Base-by-base conservation (phyloP, 2,113 vertebrate species). In the Aphyosemion australe region DNA sequence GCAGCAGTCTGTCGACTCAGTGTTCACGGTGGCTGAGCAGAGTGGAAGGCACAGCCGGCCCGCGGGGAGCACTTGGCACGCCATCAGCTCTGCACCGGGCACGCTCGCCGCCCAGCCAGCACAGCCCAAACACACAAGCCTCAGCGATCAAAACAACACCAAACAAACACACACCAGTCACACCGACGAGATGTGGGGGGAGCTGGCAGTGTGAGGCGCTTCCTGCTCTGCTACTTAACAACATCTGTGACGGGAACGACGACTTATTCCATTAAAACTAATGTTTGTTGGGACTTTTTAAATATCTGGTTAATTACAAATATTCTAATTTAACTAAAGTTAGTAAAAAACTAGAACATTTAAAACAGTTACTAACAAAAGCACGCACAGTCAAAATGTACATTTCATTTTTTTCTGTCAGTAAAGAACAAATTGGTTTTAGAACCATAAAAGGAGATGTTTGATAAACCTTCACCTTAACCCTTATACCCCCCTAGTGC, bases 31-130 rank as follows among this genome's bases (percentile, higher is more conserved):
- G 86, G 80, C 85, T 88, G 86, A 89, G 85, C 89, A 90, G 89
- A 92, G 87, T 87, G 87, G 88, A 86, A 89, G 80, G 84, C 86
- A 76, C 85, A 82, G 86, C 78, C 70, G 69, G 77, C 78, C 90
- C 87, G 20, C 62, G 61, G 90, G 90, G 90, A 92, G 74, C 90
- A 91, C 90, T 91, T 92, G 90, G 91, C 90, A 92, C 86, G 90
- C 90, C 85, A 91, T 88, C 88, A 88, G 87, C 85, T 88, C 79
- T 84, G 82, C 88, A 83, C 79, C 58, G 65, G 84, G 79, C 86
- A 80, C 74, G 15, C 85, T 78, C 72, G 61, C 77, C 70, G 62
- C 85, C 77, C 69, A 73, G 82, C 87, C 83, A 84, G 78, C 86
- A 63, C 67, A 78, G 82, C 89, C 84, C 87, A 86, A 87, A 91